A percentile compares a stretch with the other conserved stretches of the same genome.
Evolutionary conservation across 2,888 invertebrate genomes (phyloP).

Genomic region (Sialis lutaria): DNA sequence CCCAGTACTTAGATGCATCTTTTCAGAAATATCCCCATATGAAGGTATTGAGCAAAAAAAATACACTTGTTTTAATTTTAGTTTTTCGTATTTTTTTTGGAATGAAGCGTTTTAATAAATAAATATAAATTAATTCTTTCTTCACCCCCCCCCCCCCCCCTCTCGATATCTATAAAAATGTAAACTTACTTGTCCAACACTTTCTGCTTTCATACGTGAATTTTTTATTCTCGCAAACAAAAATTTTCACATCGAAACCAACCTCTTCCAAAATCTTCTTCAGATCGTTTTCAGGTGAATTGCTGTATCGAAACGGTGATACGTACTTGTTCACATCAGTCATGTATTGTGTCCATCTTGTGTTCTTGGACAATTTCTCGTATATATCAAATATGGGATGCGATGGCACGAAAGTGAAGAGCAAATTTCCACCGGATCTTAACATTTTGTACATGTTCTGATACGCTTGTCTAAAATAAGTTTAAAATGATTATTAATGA

Average conservation of each 20-base stretch:
- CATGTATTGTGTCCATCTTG: slow-evolving; percentile 46
- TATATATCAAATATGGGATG: slow-evolving; percentile 54
- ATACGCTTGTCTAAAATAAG: slow-evolving; percentile 35
- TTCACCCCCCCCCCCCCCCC: too few relatives aligned
- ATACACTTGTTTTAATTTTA: too few relatives aligned
- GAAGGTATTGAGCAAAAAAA: too few relatives aligned
- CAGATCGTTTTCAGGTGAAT: slow-evolving; percentile 37
- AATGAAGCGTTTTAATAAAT: too few relatives aligned
- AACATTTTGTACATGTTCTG: slow-evolving; percentile 46
- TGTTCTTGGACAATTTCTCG: slow-evolving; percentile 34
- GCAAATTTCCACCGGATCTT: slow-evolving; percentile 46
- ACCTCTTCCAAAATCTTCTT: slow-evolving; percentile 32
- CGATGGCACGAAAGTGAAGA: slow-evolving; percentile 48
- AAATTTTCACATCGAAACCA: slow-evolving; percentile 42
- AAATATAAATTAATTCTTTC: too few relatives aligned
- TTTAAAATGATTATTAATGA: neutral
- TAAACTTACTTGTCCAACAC: slow-evolving; percentile 36
- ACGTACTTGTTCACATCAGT: slow-evolving; percentile 44
- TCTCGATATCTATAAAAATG: too few relatives aligned
- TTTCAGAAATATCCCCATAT: too few relatives aligned
- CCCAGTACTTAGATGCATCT: too few relatives aligned
- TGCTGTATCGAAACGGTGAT: slow-evolving; percentile 46
- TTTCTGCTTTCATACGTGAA: slow-evolving; percentile 38
- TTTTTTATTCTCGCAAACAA: slow-evolving; percentile 36
- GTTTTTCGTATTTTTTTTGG: too few relatives aligned